phyloP scores from a whole-genome alignment of 1,140 invertebrate genomes.

The Heliothis subflexa region DNA sequence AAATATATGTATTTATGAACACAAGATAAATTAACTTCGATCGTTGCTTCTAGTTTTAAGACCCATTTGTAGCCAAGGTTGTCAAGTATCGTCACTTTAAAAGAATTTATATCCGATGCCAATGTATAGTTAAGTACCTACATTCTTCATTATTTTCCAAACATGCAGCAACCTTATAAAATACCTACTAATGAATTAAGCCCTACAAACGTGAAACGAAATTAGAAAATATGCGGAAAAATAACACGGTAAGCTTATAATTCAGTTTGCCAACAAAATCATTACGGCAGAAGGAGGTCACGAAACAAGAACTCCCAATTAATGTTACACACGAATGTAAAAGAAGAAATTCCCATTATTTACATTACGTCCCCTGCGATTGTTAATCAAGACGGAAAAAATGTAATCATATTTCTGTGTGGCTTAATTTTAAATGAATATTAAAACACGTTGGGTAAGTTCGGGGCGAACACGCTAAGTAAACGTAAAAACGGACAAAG shows the following conservation, averaged over 20 bases:
- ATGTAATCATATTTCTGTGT: constrained; percentile 36
- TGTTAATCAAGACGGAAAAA: constrained; percentile 33
- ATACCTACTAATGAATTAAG: not conserved
- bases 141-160: not conserved
- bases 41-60: too few relatives aligned
- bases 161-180: not conserved
- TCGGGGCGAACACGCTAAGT: constrained; percentile 21
- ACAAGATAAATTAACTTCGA: too few relatives aligned
- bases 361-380: constrained; percentile 28
- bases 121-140: too few relatives aligned
- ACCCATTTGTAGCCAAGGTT: too few relatives aligned
- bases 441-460: constrained; percentile 38
- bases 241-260: constrained; percentile 2
- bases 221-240: constrained; percentile 3
- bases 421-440: constrained; percentile 38
- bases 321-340: constrained; percentile 30
- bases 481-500: constrained; percentile 42
- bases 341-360: constrained; percentile 37
- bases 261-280: constrained; percentile 7
- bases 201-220: not conserved
- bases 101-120: too few relatives aligned
- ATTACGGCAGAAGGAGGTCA: constrained; percentile 20
- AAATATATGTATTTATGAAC: too few relatives aligned
- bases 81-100: too few relatives aligned
- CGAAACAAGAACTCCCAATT: constrained; percentile 31